Percentiles rank a stretch among this genome's conserved stretches.
Conservation (phyloP, 2,797 vertebrate species). For the Rhinophrynus dorsalis region DNA sequence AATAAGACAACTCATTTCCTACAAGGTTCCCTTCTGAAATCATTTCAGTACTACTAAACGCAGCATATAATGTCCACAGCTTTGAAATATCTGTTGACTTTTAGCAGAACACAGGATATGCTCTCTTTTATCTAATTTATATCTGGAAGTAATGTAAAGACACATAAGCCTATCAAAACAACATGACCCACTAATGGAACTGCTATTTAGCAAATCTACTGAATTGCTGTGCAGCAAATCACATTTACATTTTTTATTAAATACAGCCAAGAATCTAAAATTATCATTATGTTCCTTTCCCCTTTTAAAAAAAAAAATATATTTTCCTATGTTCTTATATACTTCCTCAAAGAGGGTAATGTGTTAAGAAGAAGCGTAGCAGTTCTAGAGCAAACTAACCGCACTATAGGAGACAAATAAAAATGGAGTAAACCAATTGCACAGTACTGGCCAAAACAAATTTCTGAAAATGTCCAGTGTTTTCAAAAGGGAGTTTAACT, state of each 20-base stretch:
- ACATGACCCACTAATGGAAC: not conserved
- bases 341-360: not conserved
- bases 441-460: no score
- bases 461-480: no score
- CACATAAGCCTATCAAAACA: slow-evolving; percentile 3
- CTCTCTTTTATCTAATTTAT: slow-evolving; percentile 23
- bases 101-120: slow-evolving; percentile 14
- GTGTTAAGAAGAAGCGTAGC: no score
- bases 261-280: not conserved
- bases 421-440: no score
- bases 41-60: slow-evolving; percentile 8
- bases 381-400: no score
- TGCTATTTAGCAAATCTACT: not conserved
- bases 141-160: slow-evolving; percentile 10
- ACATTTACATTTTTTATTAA: not conserved
- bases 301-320: not conserved
- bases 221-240: not conserved
- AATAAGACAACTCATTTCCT: slow-evolving; percentile 35
- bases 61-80: not conserved
- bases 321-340: not conserved
- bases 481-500: no score
- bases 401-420: no score
- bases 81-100: slow-evolving; percentile 15
- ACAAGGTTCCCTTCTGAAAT: slow-evolving; percentile 23
- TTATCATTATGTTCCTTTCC: not conserved